Evolutionary conservation across 1,140 invertebrate genomes (phyloP).

Genomic region (Zaprionus taronus): DNA sequence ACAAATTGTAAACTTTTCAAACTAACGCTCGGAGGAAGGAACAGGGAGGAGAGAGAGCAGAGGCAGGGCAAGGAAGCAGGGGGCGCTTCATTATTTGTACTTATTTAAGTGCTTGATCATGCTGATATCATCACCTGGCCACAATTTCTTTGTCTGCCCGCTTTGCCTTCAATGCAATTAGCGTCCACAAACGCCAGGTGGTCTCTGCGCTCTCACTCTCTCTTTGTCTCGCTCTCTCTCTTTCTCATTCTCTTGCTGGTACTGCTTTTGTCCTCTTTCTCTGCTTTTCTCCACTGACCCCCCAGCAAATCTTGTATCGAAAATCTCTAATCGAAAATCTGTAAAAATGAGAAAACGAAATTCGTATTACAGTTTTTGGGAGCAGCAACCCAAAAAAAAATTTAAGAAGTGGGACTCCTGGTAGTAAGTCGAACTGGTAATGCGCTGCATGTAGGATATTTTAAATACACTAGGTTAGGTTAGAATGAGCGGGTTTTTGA

Average conservation of each 20-base stretch:
- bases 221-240: conserved; percentile 11
- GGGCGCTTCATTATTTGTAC: conserved; percentile 71
- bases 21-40: conserved; percentile 5
- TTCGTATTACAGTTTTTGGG: conserved; percentile 69
- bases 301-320: conserved; percentile 11
- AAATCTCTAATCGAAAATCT: conserved; percentile 67
- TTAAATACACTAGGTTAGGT: neutral
- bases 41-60: neutral
- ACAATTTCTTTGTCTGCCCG: conserved; percentile 67
- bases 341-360: conserved; percentile 52
- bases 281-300: conserved; percentile 12
- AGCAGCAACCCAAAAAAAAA: conserved; percentile 43
- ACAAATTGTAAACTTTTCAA: conserved; percentile 76
- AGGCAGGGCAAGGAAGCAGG: neutral
- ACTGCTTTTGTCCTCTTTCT: too few species aligned
- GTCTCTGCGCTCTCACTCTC: conserved; percentile 42
- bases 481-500: neutral
- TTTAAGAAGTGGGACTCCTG: neutral
- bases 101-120: conserved; percentile 82
- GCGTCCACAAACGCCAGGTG: conserved; percentile 73
- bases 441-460: conserved; percentile 9
- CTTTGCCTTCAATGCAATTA: conserved; percentile 73
- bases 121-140: conserved; percentile 81
- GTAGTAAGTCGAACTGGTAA: neutral
- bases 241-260: conserved; percentile 3